These are phyloP conservation scores for Arvicanthis niloticus DNA, from an alignment of 2,113 vertebrate genomes.

Conservation along the genomic window DNA sequence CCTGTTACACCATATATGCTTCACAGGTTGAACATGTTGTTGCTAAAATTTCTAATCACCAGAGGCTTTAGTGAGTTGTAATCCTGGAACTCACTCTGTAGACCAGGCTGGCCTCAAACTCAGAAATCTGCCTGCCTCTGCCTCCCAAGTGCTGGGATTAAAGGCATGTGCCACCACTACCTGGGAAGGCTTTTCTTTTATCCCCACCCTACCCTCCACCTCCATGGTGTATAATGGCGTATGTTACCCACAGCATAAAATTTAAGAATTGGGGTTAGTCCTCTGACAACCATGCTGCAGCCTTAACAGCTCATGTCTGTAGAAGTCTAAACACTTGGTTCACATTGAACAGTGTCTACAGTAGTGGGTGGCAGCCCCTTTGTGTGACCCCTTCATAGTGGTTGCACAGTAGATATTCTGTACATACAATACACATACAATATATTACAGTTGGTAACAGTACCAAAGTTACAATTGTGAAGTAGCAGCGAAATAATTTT, in stretches of 20 bases:
- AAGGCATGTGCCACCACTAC: too few species aligned
- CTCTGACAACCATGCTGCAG: neutral
- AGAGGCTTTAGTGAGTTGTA: neutral
- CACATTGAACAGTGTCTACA: neutral
- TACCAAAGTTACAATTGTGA: neutral
- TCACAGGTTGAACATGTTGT: neutral
- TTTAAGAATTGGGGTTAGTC: neutral
- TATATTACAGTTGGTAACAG: neutral
- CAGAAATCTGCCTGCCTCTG: too few species aligned
- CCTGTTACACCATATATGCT: neutral
- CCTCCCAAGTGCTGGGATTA: too few species aligned
- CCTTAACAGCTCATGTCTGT: neutral
- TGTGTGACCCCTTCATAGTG: neutral
- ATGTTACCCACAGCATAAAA: neutral
- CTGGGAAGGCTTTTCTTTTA: neutral
- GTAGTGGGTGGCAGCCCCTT: neutral
- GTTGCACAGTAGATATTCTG: neutral
- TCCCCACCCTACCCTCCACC: too few species aligned
- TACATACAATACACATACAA: neutral
- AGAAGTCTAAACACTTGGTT: neutral
- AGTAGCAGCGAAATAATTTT: neutral
- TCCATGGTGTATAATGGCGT: neutral
- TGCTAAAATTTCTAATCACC: neutral
- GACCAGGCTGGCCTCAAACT: too few species aligned
- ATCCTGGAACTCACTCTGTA: too few species aligned